These are phyloP conservation scores for Anorthoa munda DNA, from an alignment of 2,888 invertebrate species.

Conservation along the genomic window DNA sequence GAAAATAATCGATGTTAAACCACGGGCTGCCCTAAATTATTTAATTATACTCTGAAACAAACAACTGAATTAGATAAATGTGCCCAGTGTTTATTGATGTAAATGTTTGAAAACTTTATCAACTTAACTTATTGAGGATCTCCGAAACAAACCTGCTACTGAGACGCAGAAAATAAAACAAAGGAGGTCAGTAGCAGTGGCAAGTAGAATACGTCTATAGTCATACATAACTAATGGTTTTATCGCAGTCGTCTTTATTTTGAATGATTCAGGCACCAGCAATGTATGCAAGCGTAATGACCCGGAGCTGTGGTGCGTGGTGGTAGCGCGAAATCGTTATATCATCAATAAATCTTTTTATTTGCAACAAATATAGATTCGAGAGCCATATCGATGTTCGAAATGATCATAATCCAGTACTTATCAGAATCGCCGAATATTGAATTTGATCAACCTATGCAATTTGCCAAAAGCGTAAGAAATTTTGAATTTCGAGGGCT, in stretches of 20 bases:
- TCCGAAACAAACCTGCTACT: slow-evolving; percentile 3
- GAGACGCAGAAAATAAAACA: slow-evolving; percentile 12
- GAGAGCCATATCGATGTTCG: not conserved
- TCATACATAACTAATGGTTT: slow-evolving; percentile 10
- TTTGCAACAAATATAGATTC: not conserved
- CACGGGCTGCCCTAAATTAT: slow-evolving; percentile 60
- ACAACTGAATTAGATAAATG: slow-evolving; percentile 37
- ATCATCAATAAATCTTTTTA: not conserved
- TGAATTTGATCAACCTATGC: not conserved
- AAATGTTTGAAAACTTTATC: slow-evolving; percentile 18
- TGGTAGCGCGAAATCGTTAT: not conserved
- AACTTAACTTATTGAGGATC: not conserved
- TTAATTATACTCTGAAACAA: slow-evolving; percentile 48
- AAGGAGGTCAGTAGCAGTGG: slow-evolving; percentile 22
- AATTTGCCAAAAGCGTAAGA: not conserved
- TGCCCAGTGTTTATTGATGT: not conserved
- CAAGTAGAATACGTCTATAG: slow-evolving; percentile 11
- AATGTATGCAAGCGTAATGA: slow-evolving; percentile 55
- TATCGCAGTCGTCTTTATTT: slow-evolving; percentile 22
- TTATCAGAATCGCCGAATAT: not conserved
- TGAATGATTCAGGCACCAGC: slow-evolving; percentile 69
- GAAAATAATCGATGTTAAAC: slow-evolving; percentile 73
- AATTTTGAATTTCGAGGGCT: slow-evolving; percentile 7
- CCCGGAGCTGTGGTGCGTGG: slow-evolving; percentile 59
- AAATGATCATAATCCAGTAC: not conserved